Conservation (phyloP, 2,113 vertebrate genomes). For the Myotis brandtii region DNA sequence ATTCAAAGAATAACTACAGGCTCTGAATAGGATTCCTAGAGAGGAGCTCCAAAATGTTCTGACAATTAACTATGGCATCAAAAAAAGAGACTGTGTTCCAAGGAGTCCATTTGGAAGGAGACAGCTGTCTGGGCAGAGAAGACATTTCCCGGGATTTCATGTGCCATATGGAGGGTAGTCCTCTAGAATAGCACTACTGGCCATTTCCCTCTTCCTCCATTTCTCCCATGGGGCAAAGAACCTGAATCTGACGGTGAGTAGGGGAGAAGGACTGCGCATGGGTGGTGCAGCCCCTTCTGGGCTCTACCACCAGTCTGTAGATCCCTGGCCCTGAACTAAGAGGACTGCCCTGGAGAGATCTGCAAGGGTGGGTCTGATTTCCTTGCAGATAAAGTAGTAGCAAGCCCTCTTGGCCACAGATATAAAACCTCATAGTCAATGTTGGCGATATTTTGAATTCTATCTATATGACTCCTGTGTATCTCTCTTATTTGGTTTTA, state of each 20-base stretch:
- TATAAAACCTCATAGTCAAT: constrained; percentile 27
- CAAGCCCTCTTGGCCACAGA: background rate
- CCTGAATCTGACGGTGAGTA: background rate
- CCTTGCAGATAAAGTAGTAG: constrained; percentile 22
- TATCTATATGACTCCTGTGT: background rate
- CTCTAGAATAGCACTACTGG: background rate
- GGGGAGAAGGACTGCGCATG: background rate
- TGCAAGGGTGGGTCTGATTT: background rate
- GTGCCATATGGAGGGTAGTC: background rate
- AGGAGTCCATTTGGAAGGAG: background rate
- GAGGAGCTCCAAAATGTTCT: background rate
- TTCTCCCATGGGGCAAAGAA: background rate
- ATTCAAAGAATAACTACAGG: background rate
- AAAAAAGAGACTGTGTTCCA: background rate
- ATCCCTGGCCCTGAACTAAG: background rate
- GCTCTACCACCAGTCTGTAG: background rate
- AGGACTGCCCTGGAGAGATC: background rate
- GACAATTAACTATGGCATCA: no score
- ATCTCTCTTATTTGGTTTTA: constrained; percentile 61
- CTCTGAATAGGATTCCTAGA: background rate
- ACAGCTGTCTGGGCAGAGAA: background rate
- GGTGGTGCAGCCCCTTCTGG: background rate
- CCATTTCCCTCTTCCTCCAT: background rate
- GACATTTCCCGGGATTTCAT: background rate
- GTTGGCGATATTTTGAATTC: constrained; percentile 52